Evolutionary conservation across 2,888 invertebrate genomes (phyloP), one percentile per base, ranked within the genome.

Genomic region (Carpatolechia fugitivella): DNA sequence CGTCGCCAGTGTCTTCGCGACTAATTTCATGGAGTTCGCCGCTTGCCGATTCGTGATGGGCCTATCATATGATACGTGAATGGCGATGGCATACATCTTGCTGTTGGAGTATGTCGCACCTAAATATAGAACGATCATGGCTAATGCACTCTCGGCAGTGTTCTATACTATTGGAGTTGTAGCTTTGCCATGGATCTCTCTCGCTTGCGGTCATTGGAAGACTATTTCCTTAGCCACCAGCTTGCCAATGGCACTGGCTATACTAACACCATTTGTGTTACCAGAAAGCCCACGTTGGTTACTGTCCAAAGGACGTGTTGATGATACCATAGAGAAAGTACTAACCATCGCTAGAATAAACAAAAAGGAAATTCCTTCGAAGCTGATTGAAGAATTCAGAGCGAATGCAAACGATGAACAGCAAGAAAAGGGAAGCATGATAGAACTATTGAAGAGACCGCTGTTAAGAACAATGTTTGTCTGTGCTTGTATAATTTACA

Each of bases 231-330:
- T 86, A 55, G 84, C 61, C 1, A 85, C 80, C 3, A 83, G 83
- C 56, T 55, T 79, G 13, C 84, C 85, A 0, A 66, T 86, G 70
- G 72, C 63, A 0, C 54, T 81, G 6, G 61, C 77, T 4, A 6
- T 85, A 31, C 31, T 84, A 2, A 67, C 81, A 7, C 81, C 78
- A 7, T 68, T 80, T 11, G 49, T 83, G 14, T 64, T 85, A 20
- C 83, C 84, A 1, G 86, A 87, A 61, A 87, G 86, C 56, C 80
- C 86, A 8, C 72, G 80, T 44, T 87, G 85, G 85, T 59, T 84
- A 6, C 55, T 85, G 2, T 76, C 78, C 10, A 81, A 77, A 56
- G 82, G 80, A 4, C 70, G 78, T 14, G 58, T 80, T 1, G 74
- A 85, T 29, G 79, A 84, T 1, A 75, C 85, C 1, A 56, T 83